A percentile compares a stretch with the other conserved stretches of the same genome.
These are phyloP conservation scores for Protonemura montana DNA, from an alignment of 2,888 invertebrate genomes.

Conservation along the genomic window DNA sequence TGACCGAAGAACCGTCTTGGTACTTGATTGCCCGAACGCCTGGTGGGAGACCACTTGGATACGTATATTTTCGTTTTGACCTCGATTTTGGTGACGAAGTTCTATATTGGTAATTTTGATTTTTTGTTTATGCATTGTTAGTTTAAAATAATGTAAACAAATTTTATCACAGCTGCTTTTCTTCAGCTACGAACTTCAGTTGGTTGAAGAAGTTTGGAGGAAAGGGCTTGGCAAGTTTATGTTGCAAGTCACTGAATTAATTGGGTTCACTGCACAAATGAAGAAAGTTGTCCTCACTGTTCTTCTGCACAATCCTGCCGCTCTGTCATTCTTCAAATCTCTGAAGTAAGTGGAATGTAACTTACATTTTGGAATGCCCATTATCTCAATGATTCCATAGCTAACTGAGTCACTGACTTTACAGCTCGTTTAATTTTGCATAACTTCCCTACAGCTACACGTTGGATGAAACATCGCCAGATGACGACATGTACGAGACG, in stretches of 20 bases:
- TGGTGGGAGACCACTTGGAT: conserved; percentile 68
- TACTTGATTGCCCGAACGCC: conserved; percentile 71
- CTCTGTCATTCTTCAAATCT: conserved; percentile 77
- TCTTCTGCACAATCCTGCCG: conserved; percentile 78
- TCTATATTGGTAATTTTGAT: conserved; percentile 73
- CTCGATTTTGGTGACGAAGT: conserved; percentile 80
- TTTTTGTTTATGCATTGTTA: conserved; percentile 41
- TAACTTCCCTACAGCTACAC: conserved; percentile 62
- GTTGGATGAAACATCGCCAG: conserved; percentile 73
- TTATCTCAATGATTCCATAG: no score
- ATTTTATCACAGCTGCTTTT: no score
- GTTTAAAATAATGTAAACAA: not conserved
- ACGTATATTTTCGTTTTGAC: conserved; percentile 85
- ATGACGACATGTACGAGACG: conserved; percentile 64
- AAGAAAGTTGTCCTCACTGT: conserved; percentile 83
- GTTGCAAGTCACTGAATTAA: conserved; percentile 74
- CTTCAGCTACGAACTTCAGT: conserved; percentile 86
- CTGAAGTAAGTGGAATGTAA: conserved; percentile 67
- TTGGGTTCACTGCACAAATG: conserved; percentile 79
- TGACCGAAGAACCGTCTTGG: conserved; percentile 76
- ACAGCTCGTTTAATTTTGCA: no score
- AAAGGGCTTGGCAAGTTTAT: conserved; percentile 86
- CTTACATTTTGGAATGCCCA: no score
- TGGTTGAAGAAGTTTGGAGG: conserved; percentile 73
- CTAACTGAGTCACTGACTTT: no score